Evolutionary conservation across 1,140 invertebrate species (phyloP), one percentile per base, ranked within the genome.

Genomic region (Scaptodrosophila lebanonensis): DNA sequence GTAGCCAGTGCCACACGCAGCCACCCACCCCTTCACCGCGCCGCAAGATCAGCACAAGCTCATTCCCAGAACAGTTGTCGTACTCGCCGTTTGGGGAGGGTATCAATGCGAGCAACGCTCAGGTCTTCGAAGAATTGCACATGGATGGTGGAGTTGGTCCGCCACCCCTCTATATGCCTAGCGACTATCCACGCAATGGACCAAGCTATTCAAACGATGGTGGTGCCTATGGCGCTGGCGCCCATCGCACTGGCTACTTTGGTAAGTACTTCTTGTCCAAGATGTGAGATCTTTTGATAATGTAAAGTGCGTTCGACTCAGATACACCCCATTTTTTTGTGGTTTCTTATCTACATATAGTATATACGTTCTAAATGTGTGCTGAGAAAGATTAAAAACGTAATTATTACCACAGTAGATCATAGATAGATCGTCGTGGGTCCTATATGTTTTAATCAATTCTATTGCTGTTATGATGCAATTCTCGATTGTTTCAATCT

Each of bases 1-100:
- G 68, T 43, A 71, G 63, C 25, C 51, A 49, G 9, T 8, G 32
- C 12, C 53, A 64, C 33, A 72, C 75, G 1, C 88, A 90, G 49
- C 90, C 90, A 0, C 91, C 91, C n/a, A 92, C 92, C 9, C 92
- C 92, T 0, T 92, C 91, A 22, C 92, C 92, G 0, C 86, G 92
- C 25, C 88, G 92, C 44, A 93, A 93, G 83, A 91, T 90, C 12
- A 92, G 91, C 57, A 91, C 89, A 22, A 91, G 91, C 11, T 85
- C 71, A 27, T 86, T 76, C 22, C 61, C 64, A 0, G 64, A 66
- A 45, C 50, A 62, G 29, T 15, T 61, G 9, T 63, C 63, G 35
- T 63, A 64, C 30, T 43, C 58, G 3, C 40, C 47, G 13, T 4
- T 7, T 2, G 11, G 8, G 9, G 35, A 16, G 15, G 35, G 8